Evolutionary conservation across 2,113 vertebrate genomes (phyloP), one percentile per base, ranked within the genome.

Genomic region (Pelmatolapia mariae): DNA sequence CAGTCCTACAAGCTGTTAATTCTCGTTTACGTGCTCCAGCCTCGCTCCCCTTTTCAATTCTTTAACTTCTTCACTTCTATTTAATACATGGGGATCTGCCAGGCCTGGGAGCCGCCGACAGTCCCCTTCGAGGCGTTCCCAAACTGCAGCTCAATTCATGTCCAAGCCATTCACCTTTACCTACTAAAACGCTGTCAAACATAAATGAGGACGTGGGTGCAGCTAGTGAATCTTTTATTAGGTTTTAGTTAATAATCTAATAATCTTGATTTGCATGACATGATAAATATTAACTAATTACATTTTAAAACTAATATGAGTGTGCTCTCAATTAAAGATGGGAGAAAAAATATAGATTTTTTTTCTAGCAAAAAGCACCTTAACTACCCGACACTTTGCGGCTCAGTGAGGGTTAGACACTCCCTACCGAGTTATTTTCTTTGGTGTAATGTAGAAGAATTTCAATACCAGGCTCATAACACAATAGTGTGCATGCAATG

Each of bases 401-500:
- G 31, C 22, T 90, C 73, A 52, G 33, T 13, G 81, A 40, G 47
- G 26, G 16, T 43, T 24, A 18, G 80, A 66, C 40, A 15, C 18
- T 26, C 22, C 76, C 33, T 38, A 7, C 3, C 0, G 5, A 47
- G 18, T 83, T 59, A 53, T 85, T 89, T 88, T 84, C 80, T 84
- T 82, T 66, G 50, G 57, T 0, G 4, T 33, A n/a, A 84, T 73
- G 29, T 24, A 73, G 16, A 85, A 81, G 12, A 88, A 91, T 89
- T 57, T 59, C 87, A 85, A 86, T 59, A 71, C 61, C 56, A 47
- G 40, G 15, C 56, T 92, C 63, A 84, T 87, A 87, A 79, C 79
- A 90, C 87, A 89, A 82, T 82, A 81, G 78, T 47, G 40, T 40
- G 82, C 33, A 83, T 19, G 61, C 81, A 83, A 66, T 24, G 45